Percentiles rank a stretch among this genome's conserved stretches.
Evolutionary conservation across 2,113 vertebrate species (phyloP).

Genomic region (Spermophilus dauricus): DNA sequence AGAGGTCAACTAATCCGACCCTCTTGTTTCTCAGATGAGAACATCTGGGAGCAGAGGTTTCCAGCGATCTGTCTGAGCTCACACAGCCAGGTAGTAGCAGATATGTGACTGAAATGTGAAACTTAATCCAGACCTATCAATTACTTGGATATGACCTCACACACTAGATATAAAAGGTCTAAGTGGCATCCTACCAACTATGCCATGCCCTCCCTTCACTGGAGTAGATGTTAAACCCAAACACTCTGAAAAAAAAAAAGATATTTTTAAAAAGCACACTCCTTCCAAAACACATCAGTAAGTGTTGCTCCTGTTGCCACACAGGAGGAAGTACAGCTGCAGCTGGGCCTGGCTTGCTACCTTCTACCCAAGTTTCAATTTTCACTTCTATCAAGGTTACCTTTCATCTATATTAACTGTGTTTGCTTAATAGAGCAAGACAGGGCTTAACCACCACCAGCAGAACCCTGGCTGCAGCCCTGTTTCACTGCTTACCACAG

Average conservation of each 20-base stretch:
- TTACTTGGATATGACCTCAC: neutral
- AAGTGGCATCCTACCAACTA: constrained; percentile 28
- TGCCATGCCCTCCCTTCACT: constrained; percentile 24
- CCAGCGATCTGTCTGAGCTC: neutral
- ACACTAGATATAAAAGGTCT: neutral
- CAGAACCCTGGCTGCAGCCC: neutral
- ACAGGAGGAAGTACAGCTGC: constrained; percentile 85
- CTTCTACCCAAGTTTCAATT: constrained; percentile 89
- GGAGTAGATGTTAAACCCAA: constrained; percentile 66
- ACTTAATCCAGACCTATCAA: neutral
- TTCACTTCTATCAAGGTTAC: constrained; percentile 89
- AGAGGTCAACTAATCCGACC: neutral
- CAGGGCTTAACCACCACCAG: constrained; percentile 52
- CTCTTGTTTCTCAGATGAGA: neutral
- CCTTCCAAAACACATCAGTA: constrained; percentile 84
- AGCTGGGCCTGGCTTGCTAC: constrained; percentile 85
- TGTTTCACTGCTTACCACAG: constrained; percentile 68
- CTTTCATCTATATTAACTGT: constrained; percentile 81
- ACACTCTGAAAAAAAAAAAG: constrained; percentile 70
- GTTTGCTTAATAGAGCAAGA: constrained; percentile 71
- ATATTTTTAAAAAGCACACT: constrained; percentile 67
- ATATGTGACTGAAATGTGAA: neutral
- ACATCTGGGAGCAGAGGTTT: neutral
- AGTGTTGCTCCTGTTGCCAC: constrained; percentile 77
- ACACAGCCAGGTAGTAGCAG: neutral